These are phyloP conservation scores for Trachelus stipa DNA, from an alignment of 2,888 invertebrate species.

Conservation along the genomic window DNA sequence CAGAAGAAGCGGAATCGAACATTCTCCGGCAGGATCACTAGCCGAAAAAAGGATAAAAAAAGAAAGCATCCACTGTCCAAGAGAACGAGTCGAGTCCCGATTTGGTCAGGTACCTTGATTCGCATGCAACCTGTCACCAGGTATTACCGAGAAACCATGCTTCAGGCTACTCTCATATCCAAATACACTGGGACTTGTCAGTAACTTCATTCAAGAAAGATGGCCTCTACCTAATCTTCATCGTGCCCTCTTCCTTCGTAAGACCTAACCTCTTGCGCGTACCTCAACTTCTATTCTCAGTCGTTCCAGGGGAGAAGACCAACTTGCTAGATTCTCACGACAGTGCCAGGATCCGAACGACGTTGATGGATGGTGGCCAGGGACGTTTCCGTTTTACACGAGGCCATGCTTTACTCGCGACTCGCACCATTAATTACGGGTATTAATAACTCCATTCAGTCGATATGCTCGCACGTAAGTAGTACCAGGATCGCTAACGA, in stretches of 20 bases:
- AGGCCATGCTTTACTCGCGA: constrained; percentile 28
- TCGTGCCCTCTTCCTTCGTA: background rate
- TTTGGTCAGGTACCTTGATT: constrained; percentile 51
- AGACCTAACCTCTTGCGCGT: background rate
- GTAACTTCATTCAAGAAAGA: background rate
- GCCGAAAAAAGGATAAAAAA: background rate
- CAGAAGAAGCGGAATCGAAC: background rate
- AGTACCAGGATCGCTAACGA: background rate
- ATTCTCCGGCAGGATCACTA: background rate
- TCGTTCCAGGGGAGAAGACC: background rate
- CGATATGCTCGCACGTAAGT: background rate
- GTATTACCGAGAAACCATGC: constrained; percentile 47
- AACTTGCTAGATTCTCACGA: constrained; percentile 35
- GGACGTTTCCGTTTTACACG: constrained; percentile 22
- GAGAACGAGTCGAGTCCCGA: constrained; percentile 19
- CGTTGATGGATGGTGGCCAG: constrained; percentile 32
- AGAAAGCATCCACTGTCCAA: background rate
- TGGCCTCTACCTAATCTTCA: background rate
- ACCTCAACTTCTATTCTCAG: background rate
- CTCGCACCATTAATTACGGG: constrained; percentile 39
- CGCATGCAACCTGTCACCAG: constrained; percentile 50
- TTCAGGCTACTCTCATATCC: background rate
- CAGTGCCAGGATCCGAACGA: constrained; percentile 28
- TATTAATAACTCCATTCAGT: constrained; percentile 35
- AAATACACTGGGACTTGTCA: background rate